phyloP scores from a whole-genome alignment of 2,888 invertebrate genomes.

The Epinotia ramella region DNA sequence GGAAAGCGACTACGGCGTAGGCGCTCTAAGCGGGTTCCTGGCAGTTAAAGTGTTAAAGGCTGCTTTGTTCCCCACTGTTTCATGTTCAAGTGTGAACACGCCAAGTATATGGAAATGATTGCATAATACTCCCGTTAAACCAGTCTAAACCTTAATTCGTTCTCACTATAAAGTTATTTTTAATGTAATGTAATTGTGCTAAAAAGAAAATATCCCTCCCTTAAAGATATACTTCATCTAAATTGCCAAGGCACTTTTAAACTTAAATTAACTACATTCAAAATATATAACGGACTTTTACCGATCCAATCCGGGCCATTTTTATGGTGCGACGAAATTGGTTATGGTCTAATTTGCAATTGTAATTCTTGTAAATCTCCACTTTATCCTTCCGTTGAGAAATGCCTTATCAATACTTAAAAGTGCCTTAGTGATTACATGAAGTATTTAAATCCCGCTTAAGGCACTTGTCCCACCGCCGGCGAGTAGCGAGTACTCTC shows the following conservation, averaged over 20 bases:
- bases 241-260: neutral
- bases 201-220: neutral
- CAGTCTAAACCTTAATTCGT: neutral
- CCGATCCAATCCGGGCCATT: too few relatives aligned
- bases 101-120: neutral
- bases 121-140: neutral
- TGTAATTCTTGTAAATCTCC: too few relatives aligned
- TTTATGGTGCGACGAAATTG: too few relatives aligned
- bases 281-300: neutral
- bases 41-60: too few relatives aligned
- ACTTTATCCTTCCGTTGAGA: neutral
- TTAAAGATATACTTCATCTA: neutral
- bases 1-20: too few relatives aligned
- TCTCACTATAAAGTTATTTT: neutral
- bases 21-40: too few relatives aligned
- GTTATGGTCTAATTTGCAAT: too few relatives aligned
- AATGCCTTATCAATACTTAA: neutral
- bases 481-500: too few relatives aligned
- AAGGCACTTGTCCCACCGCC: too few relatives aligned
- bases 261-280: neutral
- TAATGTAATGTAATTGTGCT: neutral
- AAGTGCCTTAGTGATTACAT: conserved; percentile 9
- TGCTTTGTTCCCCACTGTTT: too few relatives aligned
- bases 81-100: neutral
- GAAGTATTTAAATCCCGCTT: neutral